Conservation (phyloP, 2,113 vertebrate genomes). For the Telmatochromis bifrenatus region DNA sequence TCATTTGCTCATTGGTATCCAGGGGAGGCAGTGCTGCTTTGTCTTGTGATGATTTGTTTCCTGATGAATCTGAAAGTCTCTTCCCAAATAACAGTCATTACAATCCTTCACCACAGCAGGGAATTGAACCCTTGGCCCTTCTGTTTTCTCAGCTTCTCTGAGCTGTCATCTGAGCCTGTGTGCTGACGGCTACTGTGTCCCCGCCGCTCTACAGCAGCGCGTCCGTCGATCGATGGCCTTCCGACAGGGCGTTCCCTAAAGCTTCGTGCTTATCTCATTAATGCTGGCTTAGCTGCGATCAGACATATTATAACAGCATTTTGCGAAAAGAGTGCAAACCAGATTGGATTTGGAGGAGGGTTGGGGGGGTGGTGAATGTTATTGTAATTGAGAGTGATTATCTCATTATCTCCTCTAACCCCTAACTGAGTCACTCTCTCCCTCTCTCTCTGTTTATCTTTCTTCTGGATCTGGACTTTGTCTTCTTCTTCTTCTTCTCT, state of each 20-base stretch:
- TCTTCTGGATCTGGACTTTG: slow-evolving; percentile 16
- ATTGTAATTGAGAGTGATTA: slow-evolving; percentile 70
- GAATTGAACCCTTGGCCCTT: slow-evolving; percentile 19
- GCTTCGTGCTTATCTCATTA: slow-evolving; percentile 59
- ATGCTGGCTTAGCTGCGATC: slow-evolving; percentile 36
- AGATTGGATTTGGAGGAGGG: slow-evolving; percentile 49
- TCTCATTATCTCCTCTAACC: slow-evolving; percentile 62
- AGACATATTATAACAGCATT: slow-evolving; percentile 51
- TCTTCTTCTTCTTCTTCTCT: background rate
- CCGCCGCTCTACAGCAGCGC: background rate
- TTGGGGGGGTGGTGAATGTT: slow-evolving; percentile 36
- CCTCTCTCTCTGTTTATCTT: slow-evolving; percentile 36
- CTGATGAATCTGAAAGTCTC: slow-evolving; percentile 17
- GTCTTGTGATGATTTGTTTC: background rate
- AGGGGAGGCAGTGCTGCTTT: background rate
- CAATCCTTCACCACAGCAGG: background rate
- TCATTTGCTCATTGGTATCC: slow-evolving; percentile 3
- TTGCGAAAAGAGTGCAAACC: slow-evolving; percentile 26
- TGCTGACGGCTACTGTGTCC: background rate
- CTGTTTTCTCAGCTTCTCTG: slow-evolving; percentile 7
- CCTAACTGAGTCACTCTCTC: slow-evolving; percentile 25
- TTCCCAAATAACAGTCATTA: slow-evolving; percentile 31
- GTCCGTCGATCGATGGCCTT: slow-evolving; percentile 25
- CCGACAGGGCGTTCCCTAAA: slow-evolving; percentile 15
- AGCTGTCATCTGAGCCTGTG: background rate